Conservation (phyloP, 1,140 invertebrate genomes). For the Octopus bimaculoides region DNA sequence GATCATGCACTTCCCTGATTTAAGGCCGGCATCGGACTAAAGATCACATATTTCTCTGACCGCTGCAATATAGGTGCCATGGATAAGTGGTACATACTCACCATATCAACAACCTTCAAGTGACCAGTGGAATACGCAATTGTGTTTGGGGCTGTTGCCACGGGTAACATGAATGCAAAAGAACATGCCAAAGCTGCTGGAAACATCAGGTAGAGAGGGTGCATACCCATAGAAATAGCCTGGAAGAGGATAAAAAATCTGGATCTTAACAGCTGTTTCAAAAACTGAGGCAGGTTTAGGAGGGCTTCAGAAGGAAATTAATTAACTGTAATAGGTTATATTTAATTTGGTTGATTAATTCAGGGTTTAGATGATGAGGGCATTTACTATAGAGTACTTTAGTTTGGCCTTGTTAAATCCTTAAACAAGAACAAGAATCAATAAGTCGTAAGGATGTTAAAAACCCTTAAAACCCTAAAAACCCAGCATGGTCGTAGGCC, state of each 20-base stretch:
- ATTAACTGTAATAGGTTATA: background rate
- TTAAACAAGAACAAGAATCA: too few species aligned
- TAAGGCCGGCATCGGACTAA: too few species aligned
- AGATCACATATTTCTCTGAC: too few species aligned
- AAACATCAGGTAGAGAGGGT: conserved; percentile 85
- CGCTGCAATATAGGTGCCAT: background rate
- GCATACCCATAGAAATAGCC: conserved; percentile 59
- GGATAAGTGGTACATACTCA: conserved; percentile 23
- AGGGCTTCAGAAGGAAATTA: background rate
- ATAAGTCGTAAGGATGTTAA: too few species aligned
- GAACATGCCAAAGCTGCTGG: conserved; percentile 79
- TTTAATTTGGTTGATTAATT: too few species aligned
- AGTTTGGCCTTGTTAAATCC: too few species aligned
- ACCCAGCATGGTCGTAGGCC: too few species aligned
- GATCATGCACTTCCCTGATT: too few species aligned
- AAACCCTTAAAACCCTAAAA: too few species aligned
- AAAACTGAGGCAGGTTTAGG: background rate
- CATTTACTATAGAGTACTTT: too few species aligned
- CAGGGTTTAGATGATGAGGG: too few species aligned
- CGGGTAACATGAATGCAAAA: conserved; percentile 75
- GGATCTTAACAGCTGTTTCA: background rate
- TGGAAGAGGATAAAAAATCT: conserved; percentile 37
- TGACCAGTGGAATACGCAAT: conserved; percentile 71
- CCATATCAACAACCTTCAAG: conserved; percentile 57
- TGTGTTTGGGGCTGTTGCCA: conserved; percentile 89